phyloP scores from a whole-genome alignment of 1,140 invertebrate species.

The Lerema accius region DNA sequence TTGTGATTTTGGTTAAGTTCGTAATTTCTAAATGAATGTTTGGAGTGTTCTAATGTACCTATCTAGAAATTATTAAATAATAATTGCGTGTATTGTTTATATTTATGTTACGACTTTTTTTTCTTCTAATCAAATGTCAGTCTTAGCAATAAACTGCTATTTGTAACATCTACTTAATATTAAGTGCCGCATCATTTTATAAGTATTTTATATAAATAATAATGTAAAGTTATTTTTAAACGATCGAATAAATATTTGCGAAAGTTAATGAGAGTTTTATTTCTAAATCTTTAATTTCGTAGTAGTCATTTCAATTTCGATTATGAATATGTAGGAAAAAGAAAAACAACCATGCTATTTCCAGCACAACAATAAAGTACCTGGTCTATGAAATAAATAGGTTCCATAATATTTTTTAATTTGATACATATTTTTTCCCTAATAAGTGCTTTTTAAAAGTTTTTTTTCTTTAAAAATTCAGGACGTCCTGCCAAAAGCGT shows the following conservation, averaged over 20 bases:
- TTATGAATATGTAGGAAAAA: too few relatives aligned
- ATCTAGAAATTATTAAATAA: constrained; percentile 13
- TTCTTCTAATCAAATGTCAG: constrained; percentile 25
- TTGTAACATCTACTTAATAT: constrained; percentile 34
- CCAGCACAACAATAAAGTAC: too few relatives aligned
- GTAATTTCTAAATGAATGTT: constrained; percentile 37
- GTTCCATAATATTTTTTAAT: too few relatives aligned
- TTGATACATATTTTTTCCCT: too few relatives aligned
- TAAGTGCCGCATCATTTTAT: constrained; percentile 43
- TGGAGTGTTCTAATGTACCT: constrained; percentile 29
- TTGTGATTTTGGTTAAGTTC: constrained; percentile 61
- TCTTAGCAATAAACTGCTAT: constrained; percentile 28
- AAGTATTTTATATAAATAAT: constrained; percentile 41
- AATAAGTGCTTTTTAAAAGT: too few relatives aligned
- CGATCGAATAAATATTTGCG: constrained; percentile 30
- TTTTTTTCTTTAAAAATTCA: too few relatives aligned
- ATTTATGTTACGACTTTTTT: constrained; percentile 10
- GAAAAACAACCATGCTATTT: too few relatives aligned
- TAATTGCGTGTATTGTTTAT: constrained; percentile 17
- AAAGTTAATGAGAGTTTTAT: constrained; percentile 15
- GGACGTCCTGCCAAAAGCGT: too few relatives aligned
- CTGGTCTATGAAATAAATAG: too few relatives aligned
- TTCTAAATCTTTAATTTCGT: constrained; percentile 3
- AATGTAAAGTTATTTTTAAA: constrained; percentile 39
- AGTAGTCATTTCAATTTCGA: too few relatives aligned